Evolutionary conservation across 2,797 vertebrate species (phyloP).

Genomic region (Cossypha niveicapilla): DNA sequence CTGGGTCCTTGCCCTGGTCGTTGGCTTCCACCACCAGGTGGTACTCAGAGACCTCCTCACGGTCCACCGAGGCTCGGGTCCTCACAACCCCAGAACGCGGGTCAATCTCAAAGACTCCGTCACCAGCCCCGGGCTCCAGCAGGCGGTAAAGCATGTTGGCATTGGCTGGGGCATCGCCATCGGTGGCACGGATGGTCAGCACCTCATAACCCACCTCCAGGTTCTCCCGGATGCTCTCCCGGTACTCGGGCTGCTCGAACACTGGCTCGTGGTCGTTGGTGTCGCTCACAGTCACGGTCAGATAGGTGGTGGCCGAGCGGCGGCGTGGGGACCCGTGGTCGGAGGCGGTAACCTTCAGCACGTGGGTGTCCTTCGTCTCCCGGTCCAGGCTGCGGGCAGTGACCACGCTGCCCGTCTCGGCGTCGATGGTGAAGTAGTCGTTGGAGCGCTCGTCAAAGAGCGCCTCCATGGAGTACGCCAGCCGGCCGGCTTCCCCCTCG

Average conservation of each 20-base stretch:
- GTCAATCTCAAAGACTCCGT: conserved; percentile 89
- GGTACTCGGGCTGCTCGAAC: conserved; percentile 91
- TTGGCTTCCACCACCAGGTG: conserved; percentile 92
- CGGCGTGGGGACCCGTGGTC: conserved; percentile 84
- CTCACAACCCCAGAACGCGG: conserved; percentile 87
- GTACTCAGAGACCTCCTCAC: conserved; percentile 85
- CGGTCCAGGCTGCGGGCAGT: conserved; percentile 86
- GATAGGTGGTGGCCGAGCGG: conserved; percentile 82
- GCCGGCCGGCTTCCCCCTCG: conserved; percentile 87
- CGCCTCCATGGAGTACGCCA: conserved; percentile 91
- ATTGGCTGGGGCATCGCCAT: conserved; percentile 91
- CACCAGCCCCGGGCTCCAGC: conserved; percentile 75
- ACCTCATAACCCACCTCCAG: conserved; percentile 93
- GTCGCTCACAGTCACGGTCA: conserved; percentile 93
- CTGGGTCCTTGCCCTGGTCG: conserved; percentile 92
- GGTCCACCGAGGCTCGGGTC: conserved; percentile 84
- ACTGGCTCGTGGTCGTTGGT: conserved; percentile 91
- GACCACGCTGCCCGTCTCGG: conserved; percentile 82
- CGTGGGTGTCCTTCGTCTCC: conserved; percentile 92
- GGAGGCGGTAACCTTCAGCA: conserved; percentile 87
- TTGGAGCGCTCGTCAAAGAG: conserved; percentile 89
- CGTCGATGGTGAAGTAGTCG: conserved; percentile 86
- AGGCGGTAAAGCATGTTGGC: conserved; percentile 96
- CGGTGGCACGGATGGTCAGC: conserved; percentile 91
- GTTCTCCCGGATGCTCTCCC: conserved; percentile 89